Conservation (phyloP, 2,113 vertebrate genomes). For the Ophiodon elongatus region DNA sequence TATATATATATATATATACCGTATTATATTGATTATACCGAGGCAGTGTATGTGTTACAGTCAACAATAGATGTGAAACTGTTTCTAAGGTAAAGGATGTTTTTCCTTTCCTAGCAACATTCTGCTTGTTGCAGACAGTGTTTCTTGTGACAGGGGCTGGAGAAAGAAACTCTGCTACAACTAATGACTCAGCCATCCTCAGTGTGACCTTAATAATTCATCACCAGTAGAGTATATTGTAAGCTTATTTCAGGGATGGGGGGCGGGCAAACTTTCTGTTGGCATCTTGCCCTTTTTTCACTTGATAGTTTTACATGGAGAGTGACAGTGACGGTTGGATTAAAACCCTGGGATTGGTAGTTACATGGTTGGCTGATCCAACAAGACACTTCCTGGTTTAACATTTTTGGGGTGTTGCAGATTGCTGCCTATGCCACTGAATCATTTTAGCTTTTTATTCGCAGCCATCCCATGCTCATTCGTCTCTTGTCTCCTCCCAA, state of each 20-base stretch:
- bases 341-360: not conserved
- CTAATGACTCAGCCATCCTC: constrained; percentile 56
- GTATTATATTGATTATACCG: constrained; percentile 20
- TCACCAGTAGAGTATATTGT: not conserved
- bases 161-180: not conserved
- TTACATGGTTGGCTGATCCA: not conserved
- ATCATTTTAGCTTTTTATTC: not conserved
- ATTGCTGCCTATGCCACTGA: not conserved
- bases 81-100: constrained; percentile 1
- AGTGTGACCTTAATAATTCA: constrained; percentile 57
- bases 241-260: constrained; percentile 9
- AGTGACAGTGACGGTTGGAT: not conserved
- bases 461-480: not conserved
- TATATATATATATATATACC: not conserved
- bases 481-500: not conserved
- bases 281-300: not conserved
- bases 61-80: not conserved
- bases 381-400: not conserved
- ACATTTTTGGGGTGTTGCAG: not conserved
- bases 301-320: not conserved
- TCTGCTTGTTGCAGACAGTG: constrained; percentile 8
- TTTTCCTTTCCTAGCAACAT: constrained; percentile 12
- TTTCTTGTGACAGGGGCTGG: not conserved
- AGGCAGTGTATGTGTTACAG: not conserved
- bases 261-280: not conserved